A percentile compares a stretch with the other conserved stretches of the same genome.
Evolutionary conservation across 2,797 vertebrate genomes (phyloP).

Genomic region (Sebastes diploproa): DNA sequence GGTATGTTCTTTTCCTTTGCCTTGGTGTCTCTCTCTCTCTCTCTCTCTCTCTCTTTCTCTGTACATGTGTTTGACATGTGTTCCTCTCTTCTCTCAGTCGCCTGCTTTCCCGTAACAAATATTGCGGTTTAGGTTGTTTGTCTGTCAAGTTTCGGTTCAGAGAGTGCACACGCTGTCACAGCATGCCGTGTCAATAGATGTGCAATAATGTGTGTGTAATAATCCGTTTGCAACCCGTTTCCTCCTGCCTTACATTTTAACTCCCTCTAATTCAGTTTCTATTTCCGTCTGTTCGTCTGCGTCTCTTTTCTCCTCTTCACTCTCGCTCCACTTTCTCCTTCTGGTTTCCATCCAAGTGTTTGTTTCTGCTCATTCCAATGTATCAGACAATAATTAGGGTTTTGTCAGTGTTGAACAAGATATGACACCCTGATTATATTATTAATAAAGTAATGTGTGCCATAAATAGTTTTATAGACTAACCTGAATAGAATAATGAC

Average conservation of each 20-base stretch:
- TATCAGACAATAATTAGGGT: neutral
- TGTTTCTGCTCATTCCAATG: neutral
- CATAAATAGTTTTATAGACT: neutral
- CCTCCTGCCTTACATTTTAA: neutral
- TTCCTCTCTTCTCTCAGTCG: neutral
- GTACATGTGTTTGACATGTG: neutral
- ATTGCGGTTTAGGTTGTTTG: neutral
- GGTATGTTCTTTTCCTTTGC: neutral
- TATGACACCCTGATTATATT: neutral
- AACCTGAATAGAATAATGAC: neutral
- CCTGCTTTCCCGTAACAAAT: neutral
- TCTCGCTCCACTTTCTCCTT: neutral
- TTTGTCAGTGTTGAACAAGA: neutral
- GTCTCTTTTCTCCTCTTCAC: neutral
- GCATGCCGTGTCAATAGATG: neutral
- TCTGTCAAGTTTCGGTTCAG: neutral
- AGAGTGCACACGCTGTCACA: neutral
- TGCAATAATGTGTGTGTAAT: constrained; percentile 18
- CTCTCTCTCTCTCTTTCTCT: neutral
- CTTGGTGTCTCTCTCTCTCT: neutral
- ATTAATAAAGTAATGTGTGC: neutral
- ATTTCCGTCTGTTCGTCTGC: constrained; percentile 9
- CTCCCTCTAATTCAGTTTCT: constrained; percentile 29
- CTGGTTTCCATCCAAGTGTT: neutral
- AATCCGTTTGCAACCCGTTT: constrained; percentile 9